Conservation (phyloP, 2,888 invertebrate genomes). For the Catocala nupta region DNA sequence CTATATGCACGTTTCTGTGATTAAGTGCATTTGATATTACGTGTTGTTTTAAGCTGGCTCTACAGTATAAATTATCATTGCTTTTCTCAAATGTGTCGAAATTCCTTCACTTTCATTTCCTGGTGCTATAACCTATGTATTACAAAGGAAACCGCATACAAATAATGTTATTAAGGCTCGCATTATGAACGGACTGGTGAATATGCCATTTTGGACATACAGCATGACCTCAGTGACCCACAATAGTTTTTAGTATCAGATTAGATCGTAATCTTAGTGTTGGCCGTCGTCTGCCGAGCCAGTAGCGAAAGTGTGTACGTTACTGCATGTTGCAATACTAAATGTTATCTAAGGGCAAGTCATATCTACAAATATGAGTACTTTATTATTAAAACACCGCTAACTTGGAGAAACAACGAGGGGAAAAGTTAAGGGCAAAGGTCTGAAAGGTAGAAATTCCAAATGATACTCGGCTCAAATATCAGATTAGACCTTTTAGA, state of each 20-base stretch:
- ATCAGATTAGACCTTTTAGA: too few species aligned
- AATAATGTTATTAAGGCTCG: slow-evolving; percentile 31
- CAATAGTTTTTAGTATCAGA: slow-evolving; percentile 31
- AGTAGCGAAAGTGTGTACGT: slow-evolving; percentile 72
- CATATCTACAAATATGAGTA: slow-evolving; percentile 4
- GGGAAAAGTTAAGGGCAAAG: too few species aligned
- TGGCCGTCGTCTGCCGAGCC: slow-evolving; percentile 56
- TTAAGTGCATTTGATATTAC: too few species aligned
- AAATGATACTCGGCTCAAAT: too few species aligned
- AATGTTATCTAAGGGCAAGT: slow-evolving; percentile 38
- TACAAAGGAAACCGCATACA: slow-evolving; percentile 37
- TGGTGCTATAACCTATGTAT: slow-evolving; percentile 17
- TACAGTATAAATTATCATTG: too few species aligned
- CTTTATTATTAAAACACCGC: too few species aligned
- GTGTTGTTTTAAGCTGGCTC: too few species aligned
- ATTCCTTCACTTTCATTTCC: slow-evolving; percentile 39
- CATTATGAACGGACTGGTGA: slow-evolving; percentile 21
- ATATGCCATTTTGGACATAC: slow-evolving; percentile 18
- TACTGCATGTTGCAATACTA: slow-evolving; percentile 62
- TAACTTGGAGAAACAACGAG: too few species aligned
- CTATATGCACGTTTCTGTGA: too few species aligned
- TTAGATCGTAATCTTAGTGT: slow-evolving; percentile 29
- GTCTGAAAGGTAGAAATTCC: too few species aligned
- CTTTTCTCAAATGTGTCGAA: slow-evolving; percentile 6
- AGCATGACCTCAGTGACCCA: slow-evolving; percentile 33